Evolutionary conservation across 2,888 invertebrate species (phyloP), one percentile per base, ranked within the genome.

Genomic region (Eupithecia subumbrata): DNA sequence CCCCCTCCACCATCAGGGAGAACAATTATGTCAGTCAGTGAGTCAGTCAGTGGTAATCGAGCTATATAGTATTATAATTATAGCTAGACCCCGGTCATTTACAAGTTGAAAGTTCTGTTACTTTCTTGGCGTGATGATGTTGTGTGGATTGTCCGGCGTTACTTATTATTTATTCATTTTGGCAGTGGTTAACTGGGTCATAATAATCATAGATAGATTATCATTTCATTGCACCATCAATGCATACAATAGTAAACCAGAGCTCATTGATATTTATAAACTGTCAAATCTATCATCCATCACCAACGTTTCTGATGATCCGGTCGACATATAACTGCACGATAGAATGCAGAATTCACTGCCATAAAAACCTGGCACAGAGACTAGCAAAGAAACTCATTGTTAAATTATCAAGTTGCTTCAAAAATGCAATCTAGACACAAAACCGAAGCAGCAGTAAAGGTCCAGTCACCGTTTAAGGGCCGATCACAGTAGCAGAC

Each of bases 401-500:
- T n/a, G 67, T 37, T 22, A 43, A 40, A 68, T 68, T 68, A 40
- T 71, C 25, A 71, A 40, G 45, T 37, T 48, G 9, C 12, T 63
- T 37, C 76, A 69, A 72, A 74, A 77, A 72, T 74, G 71, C 72
- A 64, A 73, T 71, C 71, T 52, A 30, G 67, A 75, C 69, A 45
- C 68, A 71, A 37, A 71, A 71, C 71, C 43, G 43, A 67, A 72
- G 74, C 67, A 52, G 69, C 69, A 60, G 40, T 76, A 69, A 77
- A 80, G 78, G 76, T 71, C 75, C 76, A 78, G 74, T 74, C 79
- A 75, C 77, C 80, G 75, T 69, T 80, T 81, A 81, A 80, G 80
- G 81, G 76, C 72, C 76, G 80, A 80, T 81, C 81, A 74, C 81
- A 77, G 72, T 73, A 72, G 76, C 78, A 73, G 79, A 82, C 79